A percentile compares a stretch with the other conserved stretches of the same genome.
These are phyloP conservation scores for Drosophila demipolita DNA, from an alignment of 2,888 invertebrate genomes.

Conservation along the genomic window DNA sequence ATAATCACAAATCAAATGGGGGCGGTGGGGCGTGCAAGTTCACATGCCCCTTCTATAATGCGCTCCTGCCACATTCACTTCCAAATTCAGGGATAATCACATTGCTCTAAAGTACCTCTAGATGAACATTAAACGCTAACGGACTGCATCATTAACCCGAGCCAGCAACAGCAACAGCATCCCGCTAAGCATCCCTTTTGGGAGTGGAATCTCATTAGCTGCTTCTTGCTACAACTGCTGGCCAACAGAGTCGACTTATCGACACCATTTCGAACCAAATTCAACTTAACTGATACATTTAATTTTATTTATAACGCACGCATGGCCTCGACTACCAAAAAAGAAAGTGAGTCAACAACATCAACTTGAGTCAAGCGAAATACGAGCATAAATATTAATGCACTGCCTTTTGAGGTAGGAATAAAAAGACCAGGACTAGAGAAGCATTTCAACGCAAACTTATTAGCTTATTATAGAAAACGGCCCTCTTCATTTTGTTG, in stretches of 20 bases:
- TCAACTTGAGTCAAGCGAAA: constrained; percentile 42
- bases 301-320: constrained; percentile 77
- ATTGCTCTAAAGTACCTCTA: constrained; percentile 46
- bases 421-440: constrained; percentile 2
- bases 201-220: constrained; percentile 66
- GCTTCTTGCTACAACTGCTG: constrained; percentile 20
- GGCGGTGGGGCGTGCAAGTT: constrained; percentile 39
- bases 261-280: constrained; percentile 49
- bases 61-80: neutral
- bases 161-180: constrained; percentile 2
- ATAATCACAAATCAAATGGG: constrained; percentile 56
- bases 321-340: constrained; percentile 52
- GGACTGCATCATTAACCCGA: constrained; percentile 68
- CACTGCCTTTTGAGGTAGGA: constrained; percentile 46
- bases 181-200: constrained; percentile 3
- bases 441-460: constrained; percentile 72
- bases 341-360: constrained; percentile 10
- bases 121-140: constrained; percentile 54
- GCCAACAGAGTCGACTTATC: constrained; percentile 61
- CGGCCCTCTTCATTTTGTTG: constrained; percentile 47
- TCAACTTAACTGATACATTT: constrained; percentile 72
- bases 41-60: constrained; percentile 3
- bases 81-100: constrained; percentile 36
- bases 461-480: constrained; percentile 81
- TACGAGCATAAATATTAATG: constrained; percentile 75